These are phyloP conservation scores for Rhagologus leucostigma DNA, from an alignment of 2,113 vertebrate species.

Conservation along the genomic window DNA sequence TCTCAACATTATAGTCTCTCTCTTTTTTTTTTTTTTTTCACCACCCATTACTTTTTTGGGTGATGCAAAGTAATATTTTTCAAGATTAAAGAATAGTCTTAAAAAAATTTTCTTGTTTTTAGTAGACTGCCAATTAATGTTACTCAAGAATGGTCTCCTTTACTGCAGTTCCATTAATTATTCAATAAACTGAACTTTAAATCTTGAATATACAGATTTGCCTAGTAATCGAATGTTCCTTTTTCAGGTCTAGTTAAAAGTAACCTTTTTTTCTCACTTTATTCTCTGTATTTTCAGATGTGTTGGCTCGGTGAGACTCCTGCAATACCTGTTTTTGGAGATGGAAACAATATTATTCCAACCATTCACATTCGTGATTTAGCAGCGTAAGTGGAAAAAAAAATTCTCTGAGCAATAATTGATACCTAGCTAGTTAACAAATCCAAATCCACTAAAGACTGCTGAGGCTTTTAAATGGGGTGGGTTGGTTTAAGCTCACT, in stretches of 20 bases:
- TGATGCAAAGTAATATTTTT: not conserved
- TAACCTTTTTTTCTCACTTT: not conserved
- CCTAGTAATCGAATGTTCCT: not conserved
- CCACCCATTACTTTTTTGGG: not conserved
- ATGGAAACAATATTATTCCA: slow-evolving; percentile 84
- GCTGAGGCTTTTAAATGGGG: not conserved
- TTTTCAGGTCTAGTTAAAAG: not conserved
- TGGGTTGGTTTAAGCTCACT: not conserved
- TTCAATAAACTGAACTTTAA: not conserved
- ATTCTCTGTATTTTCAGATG: slow-evolving; percentile 54
- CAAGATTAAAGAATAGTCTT: not conserved
- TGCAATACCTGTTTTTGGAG: slow-evolving; percentile 82
- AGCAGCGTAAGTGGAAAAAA: slow-evolving; percentile 73
- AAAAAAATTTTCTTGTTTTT: not conserved
- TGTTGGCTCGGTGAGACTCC: slow-evolving; percentile 82
- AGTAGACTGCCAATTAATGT: not conserved
- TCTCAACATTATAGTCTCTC: not conserved
- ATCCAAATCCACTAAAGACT: not conserved
- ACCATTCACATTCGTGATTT: slow-evolving; percentile 88
- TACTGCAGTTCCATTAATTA: not conserved
- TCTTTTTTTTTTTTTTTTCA: not conserved
- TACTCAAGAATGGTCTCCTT: not conserved
- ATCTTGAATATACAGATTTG: not conserved
- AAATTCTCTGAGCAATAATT: not conserved
- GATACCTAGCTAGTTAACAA: not conserved